Evolutionary conservation across 1,140 invertebrate genomes (phyloP), one percentile per base, ranked within the genome.

Genomic region (Solen grandis): DNA sequence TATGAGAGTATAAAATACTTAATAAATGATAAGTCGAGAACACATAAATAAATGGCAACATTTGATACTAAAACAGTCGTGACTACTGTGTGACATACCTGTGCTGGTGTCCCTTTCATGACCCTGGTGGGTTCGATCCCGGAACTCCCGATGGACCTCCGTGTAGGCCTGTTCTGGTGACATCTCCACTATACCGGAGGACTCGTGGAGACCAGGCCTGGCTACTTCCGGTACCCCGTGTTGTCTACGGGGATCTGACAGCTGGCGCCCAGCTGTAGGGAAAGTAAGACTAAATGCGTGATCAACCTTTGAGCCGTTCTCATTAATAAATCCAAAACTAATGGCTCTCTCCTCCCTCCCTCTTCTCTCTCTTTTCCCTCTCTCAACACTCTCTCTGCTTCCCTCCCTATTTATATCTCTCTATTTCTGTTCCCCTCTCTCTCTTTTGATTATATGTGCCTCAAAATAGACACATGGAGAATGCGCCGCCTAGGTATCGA

Each of bases 91-190:
- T 46, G 8, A 19, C 41, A 8, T 19, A 46, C 41, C 41, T 8
- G 41, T 46, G 41, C 8, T 46, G 41, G 8, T 8, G 8, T 46
- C 19, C 41, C 41, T 46, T 10, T 19, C 19, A 10, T 46, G 8
- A 3, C 29, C 25, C 38, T 73, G 70, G 2, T 25, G 55, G 0
- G 50, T 38, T 16, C 70, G 55, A 35, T 73, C 70, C 35, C n/a
- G 36, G 46, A 73, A 73, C 29, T 59, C 70, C 38, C 27, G 3
- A 25, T 78, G 36, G n/a, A 78, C 41, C 29, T 78, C 54, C 27
- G 75, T 68, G 31, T 38, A 78, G 5, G 75, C 75, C 36, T 78
- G 75, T 60, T 78, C 75, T 8, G 75, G 75, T 29, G 75, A 78
- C n/a, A 78, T 16, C 57, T 78, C 75, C 35, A 78, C 35, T 33